phyloP scores from a whole-genome alignment of 1,140 invertebrate species.

The Solen grandis region DNA sequence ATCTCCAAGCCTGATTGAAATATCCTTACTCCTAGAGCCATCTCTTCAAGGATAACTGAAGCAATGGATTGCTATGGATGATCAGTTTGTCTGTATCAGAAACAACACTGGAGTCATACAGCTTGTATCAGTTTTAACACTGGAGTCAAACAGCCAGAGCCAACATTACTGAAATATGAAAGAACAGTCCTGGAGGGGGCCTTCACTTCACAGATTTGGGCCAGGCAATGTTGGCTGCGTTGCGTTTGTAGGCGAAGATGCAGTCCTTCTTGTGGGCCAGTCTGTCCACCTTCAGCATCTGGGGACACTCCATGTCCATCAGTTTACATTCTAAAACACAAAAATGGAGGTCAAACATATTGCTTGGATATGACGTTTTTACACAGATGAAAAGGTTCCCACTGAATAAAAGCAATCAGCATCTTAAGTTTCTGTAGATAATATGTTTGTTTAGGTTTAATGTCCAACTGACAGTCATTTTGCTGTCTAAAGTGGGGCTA shows the following conservation, averaged over 20 bases:
- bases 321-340: slow-evolving; percentile 89
- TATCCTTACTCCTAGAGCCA: too few species aligned
- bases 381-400: not conserved
- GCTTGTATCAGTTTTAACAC: too few species aligned
- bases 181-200: too few species aligned
- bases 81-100: too few species aligned
- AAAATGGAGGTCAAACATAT: not conserved
- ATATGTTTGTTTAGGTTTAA: not conserved
- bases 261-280: slow-evolving; percentile 88
- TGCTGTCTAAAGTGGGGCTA: too few species aligned
- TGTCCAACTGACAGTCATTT: too few species aligned
- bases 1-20: too few species aligned
- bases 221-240: slow-evolving; percentile 98
- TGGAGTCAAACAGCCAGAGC: too few species aligned
- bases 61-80: too few species aligned
- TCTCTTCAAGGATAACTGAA: too few species aligned
- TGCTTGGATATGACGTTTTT: not conserved
- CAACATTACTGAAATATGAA: too few species aligned
- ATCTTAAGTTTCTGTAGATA: not conserved
- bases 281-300: slow-evolving; percentile 87
- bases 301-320: slow-evolving; percentile 93
- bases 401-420: not conserved
- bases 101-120: too few species aligned
- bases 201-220: slow-evolving; percentile 81
- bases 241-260: slow-evolving; percentile 95